Conservation (phyloP, 2,797 vertebrate species). For the Cercopithecus hamlyni region DNA sequence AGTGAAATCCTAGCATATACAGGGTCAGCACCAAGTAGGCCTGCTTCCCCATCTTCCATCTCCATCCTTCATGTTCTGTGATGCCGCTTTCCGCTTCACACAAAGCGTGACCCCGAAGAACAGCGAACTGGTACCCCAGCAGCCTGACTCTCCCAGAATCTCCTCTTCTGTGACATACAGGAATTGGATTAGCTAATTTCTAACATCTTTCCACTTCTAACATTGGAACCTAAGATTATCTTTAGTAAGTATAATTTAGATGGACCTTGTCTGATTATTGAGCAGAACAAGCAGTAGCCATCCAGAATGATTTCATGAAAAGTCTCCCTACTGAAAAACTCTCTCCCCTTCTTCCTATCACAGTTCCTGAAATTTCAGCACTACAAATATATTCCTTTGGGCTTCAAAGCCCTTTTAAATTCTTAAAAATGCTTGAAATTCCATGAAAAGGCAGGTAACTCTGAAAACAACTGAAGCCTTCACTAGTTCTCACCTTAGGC, state of each 20-base stretch:
- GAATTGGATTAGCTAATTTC: not conserved
- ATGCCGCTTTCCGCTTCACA: no score
- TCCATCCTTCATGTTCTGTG: not conserved
- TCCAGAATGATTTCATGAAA: not conserved
- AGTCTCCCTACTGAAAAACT: not conserved
- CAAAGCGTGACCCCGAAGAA: no score
- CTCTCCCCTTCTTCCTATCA: not conserved
- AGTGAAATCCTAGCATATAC: not conserved
- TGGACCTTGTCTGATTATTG: not conserved
- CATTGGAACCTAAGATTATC: not conserved
- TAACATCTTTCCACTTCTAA: not conserved
- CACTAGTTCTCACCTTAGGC: not conserved
- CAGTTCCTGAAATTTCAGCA: not conserved
- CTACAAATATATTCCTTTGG: not conserved
- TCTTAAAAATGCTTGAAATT: not conserved
- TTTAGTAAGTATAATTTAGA: not conserved
- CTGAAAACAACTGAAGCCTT: not conserved
- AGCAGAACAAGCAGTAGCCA: not conserved
- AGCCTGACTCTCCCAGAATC: not conserved
- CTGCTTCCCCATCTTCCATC: not conserved
- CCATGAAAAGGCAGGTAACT: not conserved
- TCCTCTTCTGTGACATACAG: not conserved
- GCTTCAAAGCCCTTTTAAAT: not conserved
- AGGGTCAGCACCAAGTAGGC: not conserved
- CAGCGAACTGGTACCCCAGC: accelerated